Evolutionary conservation across 1,140 invertebrate genomes (phyloP).

Genomic region (Drosophila arizonae): DNA sequence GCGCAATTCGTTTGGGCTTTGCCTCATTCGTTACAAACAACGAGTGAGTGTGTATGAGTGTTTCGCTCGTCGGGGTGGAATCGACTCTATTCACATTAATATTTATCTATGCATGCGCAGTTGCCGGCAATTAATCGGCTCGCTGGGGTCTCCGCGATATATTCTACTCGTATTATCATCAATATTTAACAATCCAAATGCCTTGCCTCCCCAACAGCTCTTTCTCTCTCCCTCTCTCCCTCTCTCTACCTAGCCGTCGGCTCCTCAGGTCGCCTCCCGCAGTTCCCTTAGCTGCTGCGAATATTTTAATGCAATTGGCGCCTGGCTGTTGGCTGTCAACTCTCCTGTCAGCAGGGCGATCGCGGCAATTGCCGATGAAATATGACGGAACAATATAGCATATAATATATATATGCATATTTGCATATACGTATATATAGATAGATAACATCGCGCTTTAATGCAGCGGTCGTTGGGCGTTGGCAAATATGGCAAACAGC

Average conservation of each 20-base stretch:
- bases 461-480: slow-evolving; percentile 2
- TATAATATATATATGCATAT: neutral
- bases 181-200: slow-evolving; percentile 12
- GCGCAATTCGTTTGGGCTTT: slow-evolving; percentile 73
- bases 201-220: neutral
- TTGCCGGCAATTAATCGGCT: slow-evolving; percentile 66
- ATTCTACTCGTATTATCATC: slow-evolving; percentile 25
- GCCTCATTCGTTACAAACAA: slow-evolving; percentile 51
- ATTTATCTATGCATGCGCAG: slow-evolving; percentile 44
- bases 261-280: neutral
- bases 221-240: neutral
- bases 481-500: slow-evolving; percentile 5
- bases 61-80: slow-evolving; percentile 26
- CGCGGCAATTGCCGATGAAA: slow-evolving; percentile 1
- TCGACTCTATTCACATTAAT: slow-evolving; percentile 22
- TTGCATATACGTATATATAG: neutral
- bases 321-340: slow-evolving; percentile 11
- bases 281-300: neutral
- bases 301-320: slow-evolving; percentile 25
- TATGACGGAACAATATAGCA: neutral
- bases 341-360: neutral
- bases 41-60: neutral
- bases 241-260: neutral
- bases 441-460: neutral
- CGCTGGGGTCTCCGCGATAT: neutral